Evolutionary conservation across 1,140 invertebrate genomes (phyloP).

Genomic region (Pararge aegeria): DNA sequence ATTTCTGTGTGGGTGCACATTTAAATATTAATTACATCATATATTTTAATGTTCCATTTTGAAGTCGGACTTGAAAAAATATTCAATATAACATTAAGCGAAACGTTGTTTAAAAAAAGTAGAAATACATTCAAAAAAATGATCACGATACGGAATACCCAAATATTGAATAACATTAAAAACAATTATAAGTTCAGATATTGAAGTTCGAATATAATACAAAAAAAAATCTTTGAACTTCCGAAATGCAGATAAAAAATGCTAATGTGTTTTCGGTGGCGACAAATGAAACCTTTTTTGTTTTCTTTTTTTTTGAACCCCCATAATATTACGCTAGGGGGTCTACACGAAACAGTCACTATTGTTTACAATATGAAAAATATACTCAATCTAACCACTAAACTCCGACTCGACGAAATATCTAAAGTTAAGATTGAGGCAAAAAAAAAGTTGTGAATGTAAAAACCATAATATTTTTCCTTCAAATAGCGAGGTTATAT

Average conservation of each 20-base stretch:
- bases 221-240: not conserved
- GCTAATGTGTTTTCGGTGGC: not conserved
- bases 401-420: not conserved
- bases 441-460: not conserved
- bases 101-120: no score
- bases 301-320: not conserved
- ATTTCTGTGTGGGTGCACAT: no score
- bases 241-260: not conserved
- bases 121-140: not conserved
- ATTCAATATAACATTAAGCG: no score
- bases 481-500: no score
- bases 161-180: no score
- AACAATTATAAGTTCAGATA: no score
- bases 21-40: not conserved
- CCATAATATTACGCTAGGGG: not conserved
- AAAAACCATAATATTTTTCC: no score
- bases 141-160: not conserved
- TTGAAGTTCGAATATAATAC: no score
- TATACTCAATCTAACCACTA: slow-evolving; percentile 20
- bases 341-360: not conserved
- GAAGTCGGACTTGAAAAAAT: not conserved
- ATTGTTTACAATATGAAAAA: slow-evolving; percentile 19
- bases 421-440: not conserved
- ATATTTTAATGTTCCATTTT: not conserved
- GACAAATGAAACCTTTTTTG: not conserved